These are phyloP conservation scores for Panagrolaimus sp. DNA, from an alignment of 1,140 invertebrate genomes.

Conservation along the genomic window DNA sequence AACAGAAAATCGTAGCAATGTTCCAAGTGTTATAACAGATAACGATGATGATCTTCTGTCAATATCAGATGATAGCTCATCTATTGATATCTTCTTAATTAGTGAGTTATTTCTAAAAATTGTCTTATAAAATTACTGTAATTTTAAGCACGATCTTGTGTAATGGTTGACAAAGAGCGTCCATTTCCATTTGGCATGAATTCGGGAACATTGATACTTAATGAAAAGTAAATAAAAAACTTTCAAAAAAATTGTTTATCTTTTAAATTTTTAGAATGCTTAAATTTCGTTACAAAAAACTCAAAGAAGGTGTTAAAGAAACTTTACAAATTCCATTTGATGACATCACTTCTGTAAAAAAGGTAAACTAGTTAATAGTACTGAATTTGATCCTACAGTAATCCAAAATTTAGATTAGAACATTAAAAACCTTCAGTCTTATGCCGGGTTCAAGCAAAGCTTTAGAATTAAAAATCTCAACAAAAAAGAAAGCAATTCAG, in stretches of 20 bases:
- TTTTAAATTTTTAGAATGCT: slow-evolving; percentile 16
- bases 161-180: slow-evolving; percentile 21
- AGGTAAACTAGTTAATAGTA: slow-evolving; percentile 10
- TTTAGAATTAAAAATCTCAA: slow-evolving; percentile 14
- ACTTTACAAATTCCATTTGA: slow-evolving; percentile 18
- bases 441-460: slow-evolving; percentile 19
- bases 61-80: too few species aligned
- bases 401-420: slow-evolving; percentile 7
- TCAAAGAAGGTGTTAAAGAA: slow-evolving; percentile 3
- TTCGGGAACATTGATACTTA: slow-evolving; percentile 15
- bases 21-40: too few species aligned
- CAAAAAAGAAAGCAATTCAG: slow-evolving; percentile 22
- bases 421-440: slow-evolving; percentile 10
- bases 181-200: slow-evolving; percentile 14
- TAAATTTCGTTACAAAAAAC: slow-evolving; percentile 13
- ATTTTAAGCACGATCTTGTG: slow-evolving; percentile 22
- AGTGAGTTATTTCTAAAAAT: neutral
- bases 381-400: neutral
- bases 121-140: neutral
- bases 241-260: neutral
- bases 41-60: too few species aligned
- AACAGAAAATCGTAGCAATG: too few species aligned
- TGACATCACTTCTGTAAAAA: slow-evolving; percentile 16
- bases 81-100: slow-evolving; percentile 9
- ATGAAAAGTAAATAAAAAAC: slow-evolving; percentile 14